Base-by-base conservation (phyloP, 2,797 vertebrate genomes). In the Choloepus didactylus region DNA sequence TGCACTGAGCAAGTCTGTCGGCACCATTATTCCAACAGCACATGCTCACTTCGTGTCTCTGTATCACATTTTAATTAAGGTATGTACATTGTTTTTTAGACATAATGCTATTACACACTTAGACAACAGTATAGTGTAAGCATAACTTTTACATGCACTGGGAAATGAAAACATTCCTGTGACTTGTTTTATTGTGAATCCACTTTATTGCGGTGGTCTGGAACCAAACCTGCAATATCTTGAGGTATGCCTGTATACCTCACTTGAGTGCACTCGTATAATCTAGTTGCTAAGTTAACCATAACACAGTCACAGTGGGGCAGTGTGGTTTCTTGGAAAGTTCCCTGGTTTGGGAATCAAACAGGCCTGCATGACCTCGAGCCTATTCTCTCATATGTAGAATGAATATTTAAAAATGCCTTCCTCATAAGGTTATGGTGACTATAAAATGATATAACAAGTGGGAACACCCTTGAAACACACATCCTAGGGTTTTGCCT, bases 241-340 rank as follows among this genome's bases (percentile, higher is more conserved):
- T 21, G 19, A 21, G 19, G 56, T 21, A 56, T 19, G 19, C 56
- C 56, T 56, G 10, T 4, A 0, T 21, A 8, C 44, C 31, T 70
- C n/a, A 35, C 27, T 9, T n/a, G 1, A 29, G 51, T 9, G 8
- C 2, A n/a, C 14, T 1, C 12, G 8, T 23, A 19, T 21, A 41
- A 49, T 59, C 29, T 27, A 18, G 44, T 62, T 35, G 35, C 66
- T n/a, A 25, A 87, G 66, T 75, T 21, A 89, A 9, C 23, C 62
- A 44, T 8, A 23, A 88, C 23, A 6, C 29, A 49, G 41, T 83
- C 90, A 82, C 92, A 44, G 29, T 49, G 81, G 60, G 67, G 79
- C 89, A 75, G 80, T 77, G 41, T 44, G 38, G 59, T 5, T 15
- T 15, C 69, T 86, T 10, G 6, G 64, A 89, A 91, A 73, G 51